Conservation (phyloP, 2,888 invertebrate genomes). For the Cryptus armator region DNA sequence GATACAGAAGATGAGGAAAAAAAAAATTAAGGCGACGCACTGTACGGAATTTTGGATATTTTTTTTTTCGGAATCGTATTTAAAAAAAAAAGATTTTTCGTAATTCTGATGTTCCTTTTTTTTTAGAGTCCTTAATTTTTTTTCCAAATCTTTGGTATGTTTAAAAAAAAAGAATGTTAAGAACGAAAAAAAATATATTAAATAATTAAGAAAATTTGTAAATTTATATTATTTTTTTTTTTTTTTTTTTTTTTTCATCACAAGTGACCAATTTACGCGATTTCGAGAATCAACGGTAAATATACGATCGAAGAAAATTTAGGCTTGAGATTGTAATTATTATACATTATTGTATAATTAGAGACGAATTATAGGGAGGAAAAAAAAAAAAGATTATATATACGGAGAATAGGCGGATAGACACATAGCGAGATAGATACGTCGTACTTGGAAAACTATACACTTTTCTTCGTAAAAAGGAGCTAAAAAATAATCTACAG, state of each 20-base stretch:
- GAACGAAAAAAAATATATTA: slow-evolving; percentile 3
- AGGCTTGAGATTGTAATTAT: slow-evolving; percentile 26
- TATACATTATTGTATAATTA: slow-evolving; percentile 28
- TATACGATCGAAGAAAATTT: slow-evolving; percentile 28
- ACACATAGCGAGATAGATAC: slow-evolving; percentile 30
- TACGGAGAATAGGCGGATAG: slow-evolving; percentile 32
- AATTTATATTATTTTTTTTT: not conserved
- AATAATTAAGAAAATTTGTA: not conserved
- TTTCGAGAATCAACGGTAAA: not conserved
- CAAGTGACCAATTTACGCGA: not conserved
- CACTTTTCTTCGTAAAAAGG: slow-evolving; percentile 49
- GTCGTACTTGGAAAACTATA: slow-evolving; percentile 50
- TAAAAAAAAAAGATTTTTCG: not conserved
- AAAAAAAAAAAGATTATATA: not conserved
- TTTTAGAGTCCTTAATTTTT: not conserved
- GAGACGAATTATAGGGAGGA: slow-evolving; percentile 24
- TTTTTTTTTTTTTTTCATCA: not conserved
- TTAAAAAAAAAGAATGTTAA: not conserved
- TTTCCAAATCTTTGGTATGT: not conserved
- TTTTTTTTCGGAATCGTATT: not conserved
- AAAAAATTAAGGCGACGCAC: not conserved
- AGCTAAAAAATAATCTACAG: slow-evolving; percentile 60
- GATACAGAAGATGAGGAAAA: not conserved
- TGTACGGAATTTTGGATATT: not conserved
- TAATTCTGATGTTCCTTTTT: not conserved